Evolutionary conservation across 1,140 invertebrate genomes (phyloP).

Genomic region (Drosophila bocki): DNA sequence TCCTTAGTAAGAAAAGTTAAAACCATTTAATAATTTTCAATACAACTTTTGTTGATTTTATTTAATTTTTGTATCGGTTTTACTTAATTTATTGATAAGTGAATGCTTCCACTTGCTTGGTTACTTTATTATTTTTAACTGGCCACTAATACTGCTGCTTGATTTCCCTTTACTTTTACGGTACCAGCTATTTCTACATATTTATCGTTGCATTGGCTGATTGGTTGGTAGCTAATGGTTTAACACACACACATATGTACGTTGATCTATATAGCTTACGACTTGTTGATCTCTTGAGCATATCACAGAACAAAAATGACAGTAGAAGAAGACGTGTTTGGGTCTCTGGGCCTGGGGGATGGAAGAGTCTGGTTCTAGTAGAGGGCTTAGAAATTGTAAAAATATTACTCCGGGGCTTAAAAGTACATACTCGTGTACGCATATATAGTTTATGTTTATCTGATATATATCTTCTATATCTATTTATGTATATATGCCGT

Average conservation of each 20-base stretch:
- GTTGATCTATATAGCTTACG: slow-evolving; percentile 38
- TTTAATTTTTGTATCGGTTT: slow-evolving; percentile 26
- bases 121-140: slow-evolving; percentile 23
- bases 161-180: slow-evolving; percentile 15
- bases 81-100: slow-evolving; percentile 27
- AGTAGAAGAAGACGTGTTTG: slow-evolving; percentile 65
- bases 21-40: neutral
- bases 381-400: slow-evolving; percentile 69
- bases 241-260: slow-evolving; percentile 17
- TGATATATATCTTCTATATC: slow-evolving; percentile 52
- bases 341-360: slow-evolving; percentile 21
- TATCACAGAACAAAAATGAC: slow-evolving; percentile 83
- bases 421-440: slow-evolving; percentile 53
- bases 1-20: neutral
- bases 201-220: slow-evolving; percentile 38
- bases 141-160: slow-evolving; percentile 38
- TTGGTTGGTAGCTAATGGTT: slow-evolving; percentile 29
- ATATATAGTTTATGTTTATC: slow-evolving; percentile 48
- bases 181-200: slow-evolving; percentile 27
- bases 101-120: slow-evolving; percentile 30
- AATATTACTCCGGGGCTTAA: slow-evolving; percentile 65
- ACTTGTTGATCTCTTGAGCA: slow-evolving; percentile 75
- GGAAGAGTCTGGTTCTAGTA: slow-evolving; percentile 34
- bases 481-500: slow-evolving; percentile 55
- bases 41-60: slow-evolving; percentile 17